Percentiles rank a stretch among this genome's conserved stretches.
phyloP scores from a whole-genome alignment of 2,888 invertebrate species.

The Noctua fimbriata region DNA sequence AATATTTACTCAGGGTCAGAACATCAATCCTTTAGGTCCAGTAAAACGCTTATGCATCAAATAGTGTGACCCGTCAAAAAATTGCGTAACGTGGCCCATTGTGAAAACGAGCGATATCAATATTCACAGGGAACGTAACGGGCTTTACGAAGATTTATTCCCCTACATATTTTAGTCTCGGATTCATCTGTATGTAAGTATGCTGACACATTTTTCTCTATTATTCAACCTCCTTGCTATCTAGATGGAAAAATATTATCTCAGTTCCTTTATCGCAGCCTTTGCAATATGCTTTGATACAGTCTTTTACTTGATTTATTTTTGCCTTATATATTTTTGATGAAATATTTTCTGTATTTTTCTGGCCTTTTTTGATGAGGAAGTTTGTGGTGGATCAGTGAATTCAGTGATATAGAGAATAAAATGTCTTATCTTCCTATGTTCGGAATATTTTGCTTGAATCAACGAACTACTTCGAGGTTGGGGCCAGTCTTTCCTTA shows the following conservation, averaged over 20 bases:
- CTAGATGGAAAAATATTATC: conserved; percentile 56
- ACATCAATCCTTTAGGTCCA: background rate
- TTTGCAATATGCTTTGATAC: conserved; percentile 33
- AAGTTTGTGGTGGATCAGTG: background rate
- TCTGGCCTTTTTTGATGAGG: background rate
- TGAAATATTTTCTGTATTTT: conserved; percentile 1
- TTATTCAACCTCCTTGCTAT: conserved; percentile 47
- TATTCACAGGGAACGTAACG: conserved; percentile 36
- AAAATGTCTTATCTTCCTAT: background rate
- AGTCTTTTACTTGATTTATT: conserved; percentile 47
- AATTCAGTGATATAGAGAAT: background rate
- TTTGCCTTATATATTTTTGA: background rate
- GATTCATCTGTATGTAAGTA: conserved; percentile 47
- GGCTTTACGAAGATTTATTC: conserved; percentile 48
- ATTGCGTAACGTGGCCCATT: conserved; percentile 15
- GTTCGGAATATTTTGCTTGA: background rate
- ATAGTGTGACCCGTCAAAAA: conserved; percentile 14
- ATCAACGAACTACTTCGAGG: background rate
- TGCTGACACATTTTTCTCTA: conserved; percentile 53
- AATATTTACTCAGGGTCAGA: conserved; percentile 4
- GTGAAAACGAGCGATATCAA: conserved; percentile 41
- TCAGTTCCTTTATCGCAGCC: conserved; percentile 23
- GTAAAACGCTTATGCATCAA: background rate
- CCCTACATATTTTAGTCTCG: conserved; percentile 39
- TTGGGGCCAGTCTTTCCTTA: background rate